These are phyloP conservation scores for Andrena chrysosceles DNA, from an alignment of 2,888 invertebrate species.

Conservation along the genomic window DNA sequence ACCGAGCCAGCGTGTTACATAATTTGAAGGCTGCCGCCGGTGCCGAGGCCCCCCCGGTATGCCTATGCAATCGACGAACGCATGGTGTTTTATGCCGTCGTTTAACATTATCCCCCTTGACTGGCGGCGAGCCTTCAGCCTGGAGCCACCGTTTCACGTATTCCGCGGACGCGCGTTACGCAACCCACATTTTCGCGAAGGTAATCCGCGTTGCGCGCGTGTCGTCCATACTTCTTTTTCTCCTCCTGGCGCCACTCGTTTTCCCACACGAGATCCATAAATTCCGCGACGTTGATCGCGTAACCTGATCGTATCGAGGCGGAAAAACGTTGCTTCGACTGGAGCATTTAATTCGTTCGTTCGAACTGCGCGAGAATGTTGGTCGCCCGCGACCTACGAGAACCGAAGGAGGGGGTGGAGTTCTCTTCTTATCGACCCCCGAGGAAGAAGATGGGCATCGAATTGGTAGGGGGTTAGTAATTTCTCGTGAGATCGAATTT, in stretches of 20 bases:
- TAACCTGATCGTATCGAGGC: not conserved
- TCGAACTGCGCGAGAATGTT: not conserved
- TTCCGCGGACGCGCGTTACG: conserved; percentile 17
- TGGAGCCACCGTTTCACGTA: conserved; percentile 8
- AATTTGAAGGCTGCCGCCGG: conserved; percentile 52
- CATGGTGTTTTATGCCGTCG: conserved; percentile 38
- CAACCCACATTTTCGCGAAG: conserved; percentile 49
- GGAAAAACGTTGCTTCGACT: not conserved
- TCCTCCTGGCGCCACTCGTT: conserved; percentile 33
- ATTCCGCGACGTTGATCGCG: not conserved
- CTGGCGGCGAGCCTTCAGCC: conserved; percentile 25
- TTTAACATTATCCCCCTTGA: conserved; percentile 36
- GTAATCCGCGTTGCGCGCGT: conserved; percentile 15
- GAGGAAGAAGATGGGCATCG: not conserved
- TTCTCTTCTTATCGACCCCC: not conserved
- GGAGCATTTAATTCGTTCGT: conserved; percentile 18
- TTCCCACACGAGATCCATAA: not conserved
- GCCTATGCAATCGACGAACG: conserved; percentile 42
- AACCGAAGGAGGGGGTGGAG: not conserved
- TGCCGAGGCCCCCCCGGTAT: conserved; percentile 10
- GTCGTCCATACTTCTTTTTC: conserved; percentile 18
- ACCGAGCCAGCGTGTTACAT: conserved; percentile 37
- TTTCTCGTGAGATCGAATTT: conserved; percentile 63
- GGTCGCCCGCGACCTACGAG: not conserved
- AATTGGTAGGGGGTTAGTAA: conserved; percentile 3